phyloP scores from a whole-genome alignment of 2,888 invertebrate genomes.

The Drosophila algonquin region DNA sequence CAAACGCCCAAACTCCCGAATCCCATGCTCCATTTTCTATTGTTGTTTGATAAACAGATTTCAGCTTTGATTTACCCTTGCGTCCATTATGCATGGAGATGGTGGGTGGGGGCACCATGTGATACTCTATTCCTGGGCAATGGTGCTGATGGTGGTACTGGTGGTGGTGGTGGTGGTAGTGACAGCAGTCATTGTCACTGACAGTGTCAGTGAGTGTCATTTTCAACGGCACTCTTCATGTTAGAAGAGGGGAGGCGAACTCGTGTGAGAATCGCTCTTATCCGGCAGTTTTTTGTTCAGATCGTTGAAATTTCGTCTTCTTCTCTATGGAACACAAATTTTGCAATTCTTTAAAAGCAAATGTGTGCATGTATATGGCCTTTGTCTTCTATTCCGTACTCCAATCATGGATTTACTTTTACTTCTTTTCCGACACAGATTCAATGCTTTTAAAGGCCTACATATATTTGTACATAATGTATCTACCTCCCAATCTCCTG shows the following conservation, averaged over 20 bases:
- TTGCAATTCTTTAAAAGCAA: background rate
- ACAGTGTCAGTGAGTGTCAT: conserved; percentile 1
- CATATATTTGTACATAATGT: no score
- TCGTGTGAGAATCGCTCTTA: conserved; percentile 37
- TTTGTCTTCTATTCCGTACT: no score
- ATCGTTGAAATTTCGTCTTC: background rate
- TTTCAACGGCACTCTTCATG: background rate
- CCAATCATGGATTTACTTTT: no score
- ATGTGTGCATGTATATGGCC: no score
- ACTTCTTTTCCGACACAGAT: no score
- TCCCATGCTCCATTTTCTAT: background rate
- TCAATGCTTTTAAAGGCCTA: no score
- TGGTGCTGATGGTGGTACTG: conserved; percentile 10
- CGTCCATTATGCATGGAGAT: background rate
- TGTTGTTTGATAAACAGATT: conserved; percentile 58
- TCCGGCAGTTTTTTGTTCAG: conserved; percentile 26
- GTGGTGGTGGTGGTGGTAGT: conserved; percentile 10
- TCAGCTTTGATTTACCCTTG: conserved; percentile 41
- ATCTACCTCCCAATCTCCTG: no score
- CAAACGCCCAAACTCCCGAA: background rate
- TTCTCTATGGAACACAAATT: background rate
- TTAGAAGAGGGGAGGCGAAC: background rate
- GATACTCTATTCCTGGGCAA: background rate
- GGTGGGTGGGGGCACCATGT: background rate
- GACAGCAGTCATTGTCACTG: conserved; percentile 21